Evolutionary conservation across 1,140 invertebrate species (phyloP).

Genomic region (Zaprionus lachaisei): DNA sequence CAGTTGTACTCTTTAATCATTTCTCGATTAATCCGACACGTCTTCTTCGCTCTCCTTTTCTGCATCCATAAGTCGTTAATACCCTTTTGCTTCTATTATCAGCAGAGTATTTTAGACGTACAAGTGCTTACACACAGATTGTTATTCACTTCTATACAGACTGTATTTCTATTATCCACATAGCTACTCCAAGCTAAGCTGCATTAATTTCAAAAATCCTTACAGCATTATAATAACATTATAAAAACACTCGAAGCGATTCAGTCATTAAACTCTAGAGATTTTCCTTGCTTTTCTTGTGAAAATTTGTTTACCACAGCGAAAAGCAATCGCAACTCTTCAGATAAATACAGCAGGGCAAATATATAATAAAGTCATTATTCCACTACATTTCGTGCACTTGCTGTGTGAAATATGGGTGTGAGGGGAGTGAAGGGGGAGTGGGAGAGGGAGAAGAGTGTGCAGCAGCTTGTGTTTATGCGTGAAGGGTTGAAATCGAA

Average conservation of each 20-base stretch:
- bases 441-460: neutral
- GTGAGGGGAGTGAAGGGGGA: neutral
- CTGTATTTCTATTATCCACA: neutral
- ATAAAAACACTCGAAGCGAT: neutral
- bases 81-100: neutral
- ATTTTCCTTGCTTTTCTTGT: neutral
- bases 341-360: conserved; percentile 5
- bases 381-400: conserved; percentile 66
- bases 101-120: neutral
- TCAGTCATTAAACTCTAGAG: conserved; percentile 2
- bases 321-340: conserved; percentile 18
- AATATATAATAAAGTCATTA: conserved; percentile 70
- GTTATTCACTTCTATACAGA: neutral
- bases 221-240: neutral
- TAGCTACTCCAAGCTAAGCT: neutral
- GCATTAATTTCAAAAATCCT: neutral
- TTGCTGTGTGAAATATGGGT: conserved; percentile 20
- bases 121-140: neutral
- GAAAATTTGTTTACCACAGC: conserved; percentile 28
- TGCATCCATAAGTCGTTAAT: too few relatives aligned
- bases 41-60: too few relatives aligned
- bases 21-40: too few relatives aligned
- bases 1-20: too few relatives aligned
- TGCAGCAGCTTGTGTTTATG: conserved; percentile 65
- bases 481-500: conserved; percentile 50